These are phyloP conservation scores for Echinometra lucunter DNA, from an alignment of 53 echinoderm and acorn worm species.

Conservation along the genomic window DNA sequence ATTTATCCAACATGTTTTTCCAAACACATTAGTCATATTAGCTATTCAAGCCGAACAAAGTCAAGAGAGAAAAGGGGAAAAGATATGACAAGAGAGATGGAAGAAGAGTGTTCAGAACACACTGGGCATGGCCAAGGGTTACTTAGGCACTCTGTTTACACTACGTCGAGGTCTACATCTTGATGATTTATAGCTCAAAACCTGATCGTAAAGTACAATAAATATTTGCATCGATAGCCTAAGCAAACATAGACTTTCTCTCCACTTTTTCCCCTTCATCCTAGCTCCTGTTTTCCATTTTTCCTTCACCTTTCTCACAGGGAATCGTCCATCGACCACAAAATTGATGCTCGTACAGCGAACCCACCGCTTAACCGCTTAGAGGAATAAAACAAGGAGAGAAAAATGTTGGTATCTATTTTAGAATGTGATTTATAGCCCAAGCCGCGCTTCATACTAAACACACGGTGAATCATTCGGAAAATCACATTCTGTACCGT, in stretches of 20 bases:
- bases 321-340: constrained; percentile 34
- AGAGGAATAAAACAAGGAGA: background rate
- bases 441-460: constrained; percentile 63
- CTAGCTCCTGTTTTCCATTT: background rate
- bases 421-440: constrained; percentile 48
- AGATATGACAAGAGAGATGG: background rate
- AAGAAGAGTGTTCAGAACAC: background rate
- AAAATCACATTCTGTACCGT: background rate
- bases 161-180: constrained; percentile 30
- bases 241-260: constrained; percentile 66
- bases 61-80: background rate
- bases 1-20: constrained; percentile 51
- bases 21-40: constrained; percentile 60
- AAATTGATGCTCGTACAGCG: constrained; percentile 25
- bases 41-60: constrained; percentile 28
- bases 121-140: constrained; percentile 55
- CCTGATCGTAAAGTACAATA: constrained; percentile 72
- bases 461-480: constrained; percentile 59
- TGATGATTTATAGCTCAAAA: constrained; percentile 67
- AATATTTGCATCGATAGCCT: constrained; percentile 72
- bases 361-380: background rate
- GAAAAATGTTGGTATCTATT: constrained; percentile 27
- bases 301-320: constrained; percentile 1
- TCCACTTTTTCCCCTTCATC: background rate
- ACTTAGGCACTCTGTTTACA: constrained; percentile 64